Percentiles rank a stretch among this genome's conserved stretches.
These are phyloP conservation scores for Melanargia galathea DNA, from an alignment of 2,888 invertebrate species.

Conservation along the genomic window DNA sequence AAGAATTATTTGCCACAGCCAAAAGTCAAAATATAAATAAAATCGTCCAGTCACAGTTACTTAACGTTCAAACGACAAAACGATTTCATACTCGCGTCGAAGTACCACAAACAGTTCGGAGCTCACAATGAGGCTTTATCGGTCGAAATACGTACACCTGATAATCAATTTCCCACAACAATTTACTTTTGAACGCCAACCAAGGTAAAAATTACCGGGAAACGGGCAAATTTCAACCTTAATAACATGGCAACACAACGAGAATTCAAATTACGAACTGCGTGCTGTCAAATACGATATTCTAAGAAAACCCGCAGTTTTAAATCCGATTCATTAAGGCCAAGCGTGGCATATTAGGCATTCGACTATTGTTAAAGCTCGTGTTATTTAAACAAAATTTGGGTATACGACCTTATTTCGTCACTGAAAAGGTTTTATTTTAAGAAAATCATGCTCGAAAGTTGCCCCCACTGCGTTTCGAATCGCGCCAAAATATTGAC, in stretches of 20 bases:
- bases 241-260: conserved; percentile 40
- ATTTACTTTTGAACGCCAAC: conserved; percentile 45
- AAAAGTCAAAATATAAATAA: conserved; percentile 21
- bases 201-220: conserved; percentile 13
- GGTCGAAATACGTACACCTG: conserved; percentile 52
- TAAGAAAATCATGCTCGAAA: conserved; percentile 11
- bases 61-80: conserved; percentile 35
- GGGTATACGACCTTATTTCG: conserved; percentile 39
- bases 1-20: conserved; percentile 20
- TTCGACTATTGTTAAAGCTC: conserved; percentile 46
- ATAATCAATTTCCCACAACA: conserved; percentile 73
- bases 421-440: conserved; percentile 33
- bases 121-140: conserved; percentile 41
- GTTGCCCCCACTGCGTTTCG: conserved; percentile 64
- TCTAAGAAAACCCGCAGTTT: conserved; percentile 58
- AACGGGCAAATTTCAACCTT: conserved; percentile 26
- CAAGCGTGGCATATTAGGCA: conserved; percentile 64
- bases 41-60: conserved; percentile 24
- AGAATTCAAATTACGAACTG: conserved; percentile 35
- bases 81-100: conserved; percentile 47
- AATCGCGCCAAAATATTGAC: conserved; percentile 72
- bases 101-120: conserved; percentile 31
- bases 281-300: conserved; percentile 33
- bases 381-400: conserved; percentile 19
- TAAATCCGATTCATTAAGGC: conserved; percentile 64